Evolutionary conservation across 1,140 invertebrate species (phyloP).

Genomic region (Pseudomyrmex concolor): DNA sequence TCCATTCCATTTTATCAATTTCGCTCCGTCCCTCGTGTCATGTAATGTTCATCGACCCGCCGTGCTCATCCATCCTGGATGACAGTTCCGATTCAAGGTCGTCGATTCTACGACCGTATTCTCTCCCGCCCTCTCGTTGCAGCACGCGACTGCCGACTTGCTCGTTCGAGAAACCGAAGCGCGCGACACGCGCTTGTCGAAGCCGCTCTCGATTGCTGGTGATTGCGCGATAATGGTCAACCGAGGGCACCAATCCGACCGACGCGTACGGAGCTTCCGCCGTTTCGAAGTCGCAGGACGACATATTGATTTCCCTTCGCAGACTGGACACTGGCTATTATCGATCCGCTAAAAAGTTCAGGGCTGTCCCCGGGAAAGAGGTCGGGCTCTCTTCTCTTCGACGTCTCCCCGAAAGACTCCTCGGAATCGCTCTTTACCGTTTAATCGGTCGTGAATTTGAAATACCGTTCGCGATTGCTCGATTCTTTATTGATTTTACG

Average conservation of each 20-base stretch:
- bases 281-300: slow-evolving; percentile 77
- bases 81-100: slow-evolving; percentile 45
- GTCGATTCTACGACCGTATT: slow-evolving; percentile 34
- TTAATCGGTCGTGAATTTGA: slow-evolving; percentile 4
- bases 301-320: slow-evolving; percentile 79
- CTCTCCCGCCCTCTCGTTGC: not conserved
- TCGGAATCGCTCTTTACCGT: slow-evolving; percentile 9
- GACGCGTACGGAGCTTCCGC: slow-evolving; percentile 41
- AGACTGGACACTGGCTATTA: slow-evolving; percentile 79
- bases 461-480: not conserved
- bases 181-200: not conserved
- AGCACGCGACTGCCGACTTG: slow-evolving; percentile 22
- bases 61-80: slow-evolving; percentile 49
- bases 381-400: not conserved
- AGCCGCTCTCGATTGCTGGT: slow-evolving; percentile 26
- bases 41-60: slow-evolving; percentile 41
- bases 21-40: slow-evolving; percentile 4
- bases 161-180: not conserved
- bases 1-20: slow-evolving; percentile 31
- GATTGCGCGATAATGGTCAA: slow-evolving; percentile 53
- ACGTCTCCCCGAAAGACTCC: slow-evolving; percentile 18
- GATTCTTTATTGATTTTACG: slow-evolving; percentile 8
- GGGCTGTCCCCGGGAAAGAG: slow-evolving; percentile 73
- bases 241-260: slow-evolving; percentile 65
- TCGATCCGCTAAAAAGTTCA: slow-evolving; percentile 82